Evolutionary conservation across 2,888 invertebrate species (phyloP), one percentile per base, ranked within the genome.

Genomic region (Drosophila koepferae): DNA sequence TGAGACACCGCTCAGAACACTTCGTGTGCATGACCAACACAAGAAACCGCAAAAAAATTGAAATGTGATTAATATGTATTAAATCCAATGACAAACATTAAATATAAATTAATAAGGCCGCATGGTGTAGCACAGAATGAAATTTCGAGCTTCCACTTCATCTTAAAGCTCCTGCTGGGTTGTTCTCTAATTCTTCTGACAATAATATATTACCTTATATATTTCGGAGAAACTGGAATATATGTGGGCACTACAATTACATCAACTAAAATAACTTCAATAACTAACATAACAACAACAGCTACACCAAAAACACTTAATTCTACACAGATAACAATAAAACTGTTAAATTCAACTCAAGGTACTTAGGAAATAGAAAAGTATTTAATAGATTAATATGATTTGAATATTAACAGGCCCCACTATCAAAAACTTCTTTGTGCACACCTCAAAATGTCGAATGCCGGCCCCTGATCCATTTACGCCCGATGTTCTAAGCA

Each of bases 381-480:
- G n/a, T 34, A 18, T 34, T 51, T 12, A 12, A 34, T 18, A 7
- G 4, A 48, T 6, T 72, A 3, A n/a, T 28, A 40, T 38, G 5
- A 4, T 0, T 34, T 48, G 3, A 34, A 53, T 59, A 31, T 54
- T 43, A 48, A 10, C 59, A 66, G 68, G 38, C 4, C 31, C 44
- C 28, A 44, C 5, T 6, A 1, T 4, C 14, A 23, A 6, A 6
- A 34, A 90, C 62, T 92, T 86, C 76, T 87, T 89, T 60, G 91
- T 92, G 9, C 87, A 94, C 92, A 95, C 94, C 74, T 91, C 94
- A 14, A 94, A 94, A 80, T 96, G 96, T 82, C 94, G 93, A 76
- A 95, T 96, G 90, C 94, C 94, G 6, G 94, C 95, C 66, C 81
- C 95, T 66, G 93, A 95, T 82, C 94, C 95, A 14, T 94, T 94